These are phyloP conservation scores for Drosophila guanche DNA, from an alignment of 1,140 invertebrate genomes.

Conservation along the genomic window DNA sequence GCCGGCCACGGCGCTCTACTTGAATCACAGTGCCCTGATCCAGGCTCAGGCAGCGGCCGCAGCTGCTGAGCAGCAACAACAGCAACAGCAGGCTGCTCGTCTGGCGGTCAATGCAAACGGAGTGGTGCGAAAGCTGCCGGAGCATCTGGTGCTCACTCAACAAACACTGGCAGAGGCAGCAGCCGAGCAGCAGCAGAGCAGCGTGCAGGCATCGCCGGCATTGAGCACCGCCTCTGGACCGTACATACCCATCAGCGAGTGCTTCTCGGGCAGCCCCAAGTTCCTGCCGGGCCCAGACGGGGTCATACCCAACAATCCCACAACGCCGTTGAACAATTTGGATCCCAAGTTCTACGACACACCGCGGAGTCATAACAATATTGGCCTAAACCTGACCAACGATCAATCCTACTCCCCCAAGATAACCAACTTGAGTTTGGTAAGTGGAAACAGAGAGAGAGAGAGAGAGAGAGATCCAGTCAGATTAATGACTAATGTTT, in stretches of 20 bases:
- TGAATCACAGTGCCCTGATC: constrained; percentile 72
- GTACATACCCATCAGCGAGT: constrained; percentile 94
- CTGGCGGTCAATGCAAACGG: constrained; percentile 71
- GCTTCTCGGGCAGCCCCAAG: constrained; percentile 91
- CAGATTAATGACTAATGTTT: not conserved
- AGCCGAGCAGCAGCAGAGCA: constrained; percentile 69
- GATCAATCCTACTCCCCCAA: constrained; percentile 83
- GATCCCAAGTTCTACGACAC: constrained; percentile 85
- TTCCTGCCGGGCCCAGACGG: constrained; percentile 40
- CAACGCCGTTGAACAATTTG: constrained; percentile 78
- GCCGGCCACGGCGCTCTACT: constrained; percentile 67
- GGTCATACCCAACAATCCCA: constrained; percentile 58
- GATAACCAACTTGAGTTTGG: constrained; percentile 77
- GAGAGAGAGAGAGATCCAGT: too few relatives aligned
- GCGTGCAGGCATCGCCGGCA: constrained; percentile 86
- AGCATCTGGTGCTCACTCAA: constrained; percentile 73
- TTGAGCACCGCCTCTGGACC: constrained; percentile 87
- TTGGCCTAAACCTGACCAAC: constrained; percentile 82
- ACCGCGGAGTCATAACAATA: constrained; percentile 84
- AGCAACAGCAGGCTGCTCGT: constrained; percentile 37
- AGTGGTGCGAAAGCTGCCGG: constrained; percentile 76
- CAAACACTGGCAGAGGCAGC: constrained; percentile 59
- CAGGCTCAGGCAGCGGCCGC: constrained; percentile 59
- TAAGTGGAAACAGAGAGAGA: constrained; percentile 11
- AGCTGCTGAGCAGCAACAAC: constrained; percentile 29